Evolutionary conservation across 1,140 invertebrate genomes (phyloP), one percentile per base, ranked within the genome.

Genomic region (Monochamus saltuarius): DNA sequence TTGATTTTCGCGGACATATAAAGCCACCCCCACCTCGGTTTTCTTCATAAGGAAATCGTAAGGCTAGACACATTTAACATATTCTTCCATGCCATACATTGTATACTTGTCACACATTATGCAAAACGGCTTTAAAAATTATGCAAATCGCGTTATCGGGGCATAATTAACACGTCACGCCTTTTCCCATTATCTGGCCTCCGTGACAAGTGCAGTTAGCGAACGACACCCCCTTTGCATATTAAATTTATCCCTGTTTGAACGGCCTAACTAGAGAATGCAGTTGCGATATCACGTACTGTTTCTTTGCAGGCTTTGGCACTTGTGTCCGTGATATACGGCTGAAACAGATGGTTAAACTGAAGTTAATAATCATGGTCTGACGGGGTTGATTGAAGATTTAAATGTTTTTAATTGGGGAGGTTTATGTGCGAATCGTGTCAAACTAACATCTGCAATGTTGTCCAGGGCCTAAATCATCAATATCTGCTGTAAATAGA

Each of bases 81-180:
- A 29, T 29, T 29, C 22, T 29, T 6, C 22, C 6, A 29, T 29
- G 6, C 22, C 6, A 29, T 29, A 29, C 22, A 29, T 29, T 29
- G 22, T 29, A 29, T 29, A 29, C 22, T 29, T 29, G 22, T 29
- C 22, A 29, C 22, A 29, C 22, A 29, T 29, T 29, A 29, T 29
- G 22, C 22, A 2, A 6, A 29, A 29, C 22, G 22, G 42, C 42
- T 17, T 22, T 58, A 38, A 49, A 58, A 58, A 52, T 19, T 50
- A 59, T 59, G 57, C 38, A 59, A 59, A 59, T 59, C 57, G 47
- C 39, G 19, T 51, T 50, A 59, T 62, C 59, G 59, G 38, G 45
- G 56, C 39, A 61, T 62, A 65, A 66, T 66, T 66, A 66, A 66
- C 61, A 55, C 38, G 61, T 59, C 34, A 54, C 64, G 61, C 64